Conservation (phyloP, 2,888 invertebrate species). For the Dicyrtoma fusca region DNA sequence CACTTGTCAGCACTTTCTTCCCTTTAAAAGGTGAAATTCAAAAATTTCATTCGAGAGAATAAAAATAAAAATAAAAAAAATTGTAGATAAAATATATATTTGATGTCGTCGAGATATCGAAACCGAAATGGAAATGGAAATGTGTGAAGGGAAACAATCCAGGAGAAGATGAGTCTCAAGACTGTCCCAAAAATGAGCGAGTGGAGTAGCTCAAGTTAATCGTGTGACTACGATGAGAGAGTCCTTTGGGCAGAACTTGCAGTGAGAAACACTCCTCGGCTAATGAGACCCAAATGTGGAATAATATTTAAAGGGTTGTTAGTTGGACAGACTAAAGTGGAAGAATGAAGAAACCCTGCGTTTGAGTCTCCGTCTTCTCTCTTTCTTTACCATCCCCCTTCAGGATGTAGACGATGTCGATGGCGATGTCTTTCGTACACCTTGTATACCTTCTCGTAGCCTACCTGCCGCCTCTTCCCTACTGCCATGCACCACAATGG, state of each 20-base stretch:
- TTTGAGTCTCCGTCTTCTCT: constrained; percentile 23
- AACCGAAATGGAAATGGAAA: not conserved
- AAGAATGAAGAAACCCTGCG: constrained; percentile 35
- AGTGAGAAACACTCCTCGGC: too few species aligned
- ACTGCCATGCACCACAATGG: too few species aligned
- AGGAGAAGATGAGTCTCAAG: not conserved
- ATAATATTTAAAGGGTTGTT: constrained; percentile 19
- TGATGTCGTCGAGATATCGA: too few species aligned
- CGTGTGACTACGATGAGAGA: not conserved
- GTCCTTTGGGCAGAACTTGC: too few species aligned
- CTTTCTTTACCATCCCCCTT: constrained; percentile 7
- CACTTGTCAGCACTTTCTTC: too few species aligned
- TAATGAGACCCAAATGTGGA: not conserved
- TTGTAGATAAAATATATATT: too few species aligned
- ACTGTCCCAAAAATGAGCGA: not conserved
- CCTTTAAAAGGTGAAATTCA: too few species aligned
- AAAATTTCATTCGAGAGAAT: too few species aligned
- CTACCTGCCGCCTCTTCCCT: too few species aligned
- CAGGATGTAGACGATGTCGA: not conserved
- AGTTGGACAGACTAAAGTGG: constrained; percentile 30
- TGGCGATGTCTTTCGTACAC: too few species aligned
- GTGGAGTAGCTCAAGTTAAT: not conserved
- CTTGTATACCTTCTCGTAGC: too few species aligned
- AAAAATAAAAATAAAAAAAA: too few species aligned
- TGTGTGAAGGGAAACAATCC: not conserved